phyloP scores from a whole-genome alignment of 2,888 invertebrate species.

The Mechanitis messenoides region DNA sequence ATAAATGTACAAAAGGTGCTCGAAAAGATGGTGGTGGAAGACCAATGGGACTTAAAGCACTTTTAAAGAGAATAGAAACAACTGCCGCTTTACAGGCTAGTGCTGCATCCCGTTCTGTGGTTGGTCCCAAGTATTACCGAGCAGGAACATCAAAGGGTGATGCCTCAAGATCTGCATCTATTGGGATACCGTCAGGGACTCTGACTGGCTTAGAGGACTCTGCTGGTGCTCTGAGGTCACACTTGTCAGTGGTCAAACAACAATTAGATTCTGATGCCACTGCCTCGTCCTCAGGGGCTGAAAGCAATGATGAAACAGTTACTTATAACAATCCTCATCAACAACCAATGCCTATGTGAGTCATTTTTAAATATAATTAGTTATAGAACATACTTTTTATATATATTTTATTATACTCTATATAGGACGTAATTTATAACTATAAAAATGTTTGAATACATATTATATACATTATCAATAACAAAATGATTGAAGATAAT shows the following conservation, averaged over 20 bases:
- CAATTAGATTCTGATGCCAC: slow-evolving; percentile 95
- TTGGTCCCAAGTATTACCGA: slow-evolving; percentile 61
- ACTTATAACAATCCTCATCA: slow-evolving; percentile 86
- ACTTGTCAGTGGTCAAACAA: slow-evolving; percentile 83
- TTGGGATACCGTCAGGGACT: slow-evolving; percentile 78
- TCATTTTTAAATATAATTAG: slow-evolving; percentile 36
- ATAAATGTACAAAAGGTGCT: slow-evolving; percentile 85
- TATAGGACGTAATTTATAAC: too few relatives aligned
- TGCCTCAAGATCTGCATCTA: slow-evolving; percentile 82
- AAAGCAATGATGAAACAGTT: slow-evolving; percentile 93
- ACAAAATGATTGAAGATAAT: too few relatives aligned
- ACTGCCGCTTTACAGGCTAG: slow-evolving; percentile 63
- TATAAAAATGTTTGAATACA: too few relatives aligned
- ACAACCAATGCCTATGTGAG: slow-evolving; percentile 87
- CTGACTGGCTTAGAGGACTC: slow-evolving; percentile 83
- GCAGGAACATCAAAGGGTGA: slow-evolving; percentile 83
- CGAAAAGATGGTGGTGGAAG: slow-evolving; percentile 73
- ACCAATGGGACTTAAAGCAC: slow-evolving; percentile 62
- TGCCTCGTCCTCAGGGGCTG: slow-evolving; percentile 94
- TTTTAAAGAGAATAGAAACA: slow-evolving; percentile 65
- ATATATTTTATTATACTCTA: background rate
- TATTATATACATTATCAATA: too few relatives aligned
- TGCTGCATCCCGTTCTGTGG: slow-evolving; percentile 55
- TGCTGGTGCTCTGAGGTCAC: slow-evolving; percentile 83
- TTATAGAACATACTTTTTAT: background rate